phyloP scores from a whole-genome alignment of 2,888 invertebrate species.

The Herminia tarsipennalis region DNA sequence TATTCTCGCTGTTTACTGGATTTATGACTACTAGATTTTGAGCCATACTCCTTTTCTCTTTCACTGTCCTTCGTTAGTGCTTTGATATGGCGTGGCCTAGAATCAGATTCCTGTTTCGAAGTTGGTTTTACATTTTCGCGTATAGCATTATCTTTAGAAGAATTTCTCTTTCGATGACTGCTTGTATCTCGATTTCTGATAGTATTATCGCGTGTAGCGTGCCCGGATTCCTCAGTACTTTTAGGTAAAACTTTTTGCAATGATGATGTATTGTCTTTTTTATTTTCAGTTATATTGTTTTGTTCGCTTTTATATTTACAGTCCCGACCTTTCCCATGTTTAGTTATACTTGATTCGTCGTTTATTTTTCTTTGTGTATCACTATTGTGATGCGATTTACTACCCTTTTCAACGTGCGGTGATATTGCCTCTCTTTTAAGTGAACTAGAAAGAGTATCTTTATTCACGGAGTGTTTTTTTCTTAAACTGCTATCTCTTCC shows the following conservation, averaged over 20 bases:
- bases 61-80: constrained; percentile 29
- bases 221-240: constrained; percentile 23
- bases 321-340: constrained; percentile 14
- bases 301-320: constrained; percentile 21
- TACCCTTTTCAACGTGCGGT: constrained; percentile 25
- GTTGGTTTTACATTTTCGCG: constrained; percentile 39
- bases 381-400: constrained; percentile 17
- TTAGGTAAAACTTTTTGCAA: constrained; percentile 34
- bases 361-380: constrained; percentile 22
- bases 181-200: constrained; percentile 26
- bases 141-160: constrained; percentile 41
- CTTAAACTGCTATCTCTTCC: constrained; percentile 24
- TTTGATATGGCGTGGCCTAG: constrained; percentile 22
- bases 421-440: constrained; percentile 23
- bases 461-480: constrained; percentile 32
- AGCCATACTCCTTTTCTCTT: constrained; percentile 44
- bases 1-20: constrained; percentile 68
- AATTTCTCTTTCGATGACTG: constrained; percentile 35
- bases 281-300: constrained; percentile 22
- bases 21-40: constrained; percentile 45
- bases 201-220: constrained; percentile 11
- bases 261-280: constrained; percentile 39
- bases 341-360: constrained; percentile 15
- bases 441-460: constrained; percentile 32
- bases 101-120: constrained; percentile 37